Evolutionary conservation across 2,113 vertebrate genomes (phyloP), one percentile per base, ranked within the genome.

Genomic region (Tringa solitaria): DNA sequence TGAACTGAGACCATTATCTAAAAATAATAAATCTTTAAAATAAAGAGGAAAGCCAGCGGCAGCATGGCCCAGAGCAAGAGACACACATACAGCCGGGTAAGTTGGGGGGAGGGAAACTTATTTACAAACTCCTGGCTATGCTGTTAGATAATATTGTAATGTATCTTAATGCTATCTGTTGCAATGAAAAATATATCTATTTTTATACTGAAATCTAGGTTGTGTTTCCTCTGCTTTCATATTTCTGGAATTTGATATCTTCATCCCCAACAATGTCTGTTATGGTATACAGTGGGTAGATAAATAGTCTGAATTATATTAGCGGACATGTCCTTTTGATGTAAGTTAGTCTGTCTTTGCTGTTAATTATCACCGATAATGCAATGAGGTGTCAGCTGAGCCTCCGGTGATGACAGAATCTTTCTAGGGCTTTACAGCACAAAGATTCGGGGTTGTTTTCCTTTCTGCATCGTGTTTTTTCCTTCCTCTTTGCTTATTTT

Each of bases 21-120:
- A 32, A 61, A 81, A 57, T 30, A 59, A 37, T 48, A 46, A 39
- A 70, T 17, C 67, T 18, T 22, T 63, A 22, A 50, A 50, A 54
- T 54, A 57, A 50, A 60, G 81, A 43, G 53, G 7, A 17, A 21
- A 61, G 90, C 72, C 50, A 56, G 83, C 90, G 95, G 89, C 97
- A 92, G 97, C 97, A 99, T 99, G 99, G 99, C 99, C 97, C 99
- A 99, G 97, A 98, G 98, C 94, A 99, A 98, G 98, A 98, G 99
- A 91, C 98, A 97, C 95, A 70, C 98, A 14, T 98, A 98, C 95
- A 98, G 96, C 94, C 98, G 99, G 99, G 99, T 99, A 98, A 99
- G 99, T 95, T 78, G 68, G 80, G 26, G 35, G 75, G 48, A 85
- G 87, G 87, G 90, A 15, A 79, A 65, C 76, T 82, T 53, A 23